Evolutionary conservation across 2,797 vertebrate genomes (phyloP), one percentile per base, ranked within the genome.

Genomic region (Catamblyrhynchus diadema): DNA sequence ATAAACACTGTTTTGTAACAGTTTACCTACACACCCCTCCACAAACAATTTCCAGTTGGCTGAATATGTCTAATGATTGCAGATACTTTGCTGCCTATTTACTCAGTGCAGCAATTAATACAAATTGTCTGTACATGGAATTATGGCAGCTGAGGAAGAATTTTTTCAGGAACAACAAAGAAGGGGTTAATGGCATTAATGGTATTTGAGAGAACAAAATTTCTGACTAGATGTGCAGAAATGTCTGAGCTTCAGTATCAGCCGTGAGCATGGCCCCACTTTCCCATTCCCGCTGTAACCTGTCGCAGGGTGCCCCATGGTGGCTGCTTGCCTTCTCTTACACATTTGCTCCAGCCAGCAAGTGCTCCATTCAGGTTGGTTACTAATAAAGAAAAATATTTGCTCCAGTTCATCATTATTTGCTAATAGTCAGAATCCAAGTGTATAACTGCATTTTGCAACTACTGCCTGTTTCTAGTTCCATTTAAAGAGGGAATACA

Each of bases 291-390:
- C 0, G 22, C 72, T 15, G 86, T 90, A 94, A 91, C 69, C 89
- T 95, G 94, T 91, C 0, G 3, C 93, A 47, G 81, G 94, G 87
- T 97, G 96, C 96, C 96, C 94, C 95, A 37, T 0, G 91, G 94
- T 97, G 95, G 96, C 89, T 94, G 95, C 51, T 96, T 73, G 54
- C 41, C 30, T 78, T 44, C 70, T 64, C 28, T 14, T 8, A 12
- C 56, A 30, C 56, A 30, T 17, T n/a, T 54, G 44, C 50, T 74
- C 42, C 16, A 71, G 41, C 5, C 61, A 72, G 47, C 8, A 32
- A 50, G 14, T n/a, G 50, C 33, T 91, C 32, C 3, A 4, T 35
- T 87, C 39, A 15, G 14, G 24, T 77, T 50, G 21, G n/a, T 32
- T 61, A 21, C 57, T 51, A 7, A 16, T 48, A 14, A 59, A 73